Evolutionary conservation across 1,140 invertebrate genomes (phyloP).

Genomic region (Pogonognathellus flavescens): DNA sequence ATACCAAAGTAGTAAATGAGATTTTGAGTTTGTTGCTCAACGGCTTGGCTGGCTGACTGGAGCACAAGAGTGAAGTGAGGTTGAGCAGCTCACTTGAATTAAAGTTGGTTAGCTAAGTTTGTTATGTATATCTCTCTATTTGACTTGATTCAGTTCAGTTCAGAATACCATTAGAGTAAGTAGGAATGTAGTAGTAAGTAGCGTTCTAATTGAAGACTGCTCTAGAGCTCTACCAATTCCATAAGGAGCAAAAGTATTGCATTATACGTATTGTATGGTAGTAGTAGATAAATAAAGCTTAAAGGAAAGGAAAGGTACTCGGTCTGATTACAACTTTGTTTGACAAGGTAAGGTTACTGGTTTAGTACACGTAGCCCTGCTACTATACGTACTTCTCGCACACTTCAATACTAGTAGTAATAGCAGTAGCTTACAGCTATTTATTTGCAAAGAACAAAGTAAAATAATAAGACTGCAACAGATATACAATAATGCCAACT

Average conservation of each 20-base stretch:
- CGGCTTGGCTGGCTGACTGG: conserved; percentile 1
- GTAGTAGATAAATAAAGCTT: conserved; percentile 4
- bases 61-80: not conserved
- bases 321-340: not conserved
- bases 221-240: not conserved
- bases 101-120: not conserved
- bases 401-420: not conserved
- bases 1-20: conserved; percentile 33
- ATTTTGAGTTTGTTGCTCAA: conserved; percentile 23
- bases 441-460: conserved; percentile 20
- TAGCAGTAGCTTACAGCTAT: not conserved
- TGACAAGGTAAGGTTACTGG: conserved; percentile 36
- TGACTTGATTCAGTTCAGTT: not conserved
- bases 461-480: conserved; percentile 22
- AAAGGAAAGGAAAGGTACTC: conserved; percentile 30
- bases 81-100: conserved; percentile 9
- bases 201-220: not conserved
- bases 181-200: not conserved
- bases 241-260: conserved; percentile 20
- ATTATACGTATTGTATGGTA: not conserved
- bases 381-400: not conserved
- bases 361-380: not conserved
- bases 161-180: not conserved
- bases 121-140: not conserved
- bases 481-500: not conserved